phyloP scores from a whole-genome alignment of 2,113 vertebrate species.

The Pipra filicauda region DNA sequence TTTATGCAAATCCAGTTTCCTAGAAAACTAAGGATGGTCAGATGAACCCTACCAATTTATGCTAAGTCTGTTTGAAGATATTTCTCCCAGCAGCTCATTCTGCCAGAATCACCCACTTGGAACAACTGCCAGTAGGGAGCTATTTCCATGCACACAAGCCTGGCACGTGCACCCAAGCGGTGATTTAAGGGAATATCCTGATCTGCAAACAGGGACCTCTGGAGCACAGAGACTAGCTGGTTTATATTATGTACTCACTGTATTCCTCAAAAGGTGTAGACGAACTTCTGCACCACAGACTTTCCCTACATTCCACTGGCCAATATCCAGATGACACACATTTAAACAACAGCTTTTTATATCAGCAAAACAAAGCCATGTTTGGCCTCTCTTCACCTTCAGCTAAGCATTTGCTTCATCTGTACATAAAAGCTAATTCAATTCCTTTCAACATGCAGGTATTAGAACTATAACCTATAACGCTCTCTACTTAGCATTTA shows the following conservation, averaged over 20 bases:
- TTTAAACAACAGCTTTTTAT: not conserved
- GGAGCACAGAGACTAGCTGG: not conserved
- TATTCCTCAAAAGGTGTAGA: not conserved
- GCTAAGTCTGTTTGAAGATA: not conserved
- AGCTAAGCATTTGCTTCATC: not conserved
- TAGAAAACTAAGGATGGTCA: not conserved
- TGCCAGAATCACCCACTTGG: not conserved
- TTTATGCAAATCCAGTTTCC: not conserved
- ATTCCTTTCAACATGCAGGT: not conserved
- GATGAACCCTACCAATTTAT: not conserved
- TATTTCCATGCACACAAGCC: not conserved
- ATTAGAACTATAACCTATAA: not conserved
- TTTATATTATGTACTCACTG: not conserved
- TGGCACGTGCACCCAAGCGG: accelerated
- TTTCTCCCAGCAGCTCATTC: not conserved
- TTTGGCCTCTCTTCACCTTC: not conserved
- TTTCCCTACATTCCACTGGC: not conserved
- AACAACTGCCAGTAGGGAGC: not conserved
- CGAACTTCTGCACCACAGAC: not conserved
- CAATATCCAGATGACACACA: not conserved
- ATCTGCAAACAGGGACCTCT: not conserved
- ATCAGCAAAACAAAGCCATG: not conserved
- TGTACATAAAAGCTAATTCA: not conserved
- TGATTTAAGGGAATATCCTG: not conserved
- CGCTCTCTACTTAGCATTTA: not conserved